A percentile compares a stretch with the other conserved stretches of the same genome.
Conservation (phyloP, 2,113 vertebrate genomes). For the Engystomops pustulosus region DNA sequence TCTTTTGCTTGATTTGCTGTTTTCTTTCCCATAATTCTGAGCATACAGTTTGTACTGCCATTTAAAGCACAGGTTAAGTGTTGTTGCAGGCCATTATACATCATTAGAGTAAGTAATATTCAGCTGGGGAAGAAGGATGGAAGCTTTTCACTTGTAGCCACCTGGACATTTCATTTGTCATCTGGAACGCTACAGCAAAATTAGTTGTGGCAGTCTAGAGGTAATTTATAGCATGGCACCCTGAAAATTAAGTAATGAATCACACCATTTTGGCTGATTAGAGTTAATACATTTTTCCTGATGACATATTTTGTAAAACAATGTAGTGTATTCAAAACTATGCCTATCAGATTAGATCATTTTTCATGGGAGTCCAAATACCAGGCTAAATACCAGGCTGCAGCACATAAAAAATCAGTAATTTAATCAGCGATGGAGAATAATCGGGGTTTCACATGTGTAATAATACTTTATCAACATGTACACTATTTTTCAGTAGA, state of each 20-base stretch:
- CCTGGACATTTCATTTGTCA: slow-evolving; percentile 82
- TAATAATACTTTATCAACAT: slow-evolving; percentile 21
- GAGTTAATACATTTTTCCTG: slow-evolving; percentile 73
- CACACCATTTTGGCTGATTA: slow-evolving; percentile 79
- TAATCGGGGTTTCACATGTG: slow-evolving; percentile 15
- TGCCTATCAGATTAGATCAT: slow-evolving; percentile 67
- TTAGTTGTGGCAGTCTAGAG: slow-evolving; percentile 77
- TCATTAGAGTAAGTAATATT: slow-evolving; percentile 93
- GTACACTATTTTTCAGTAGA: neutral
- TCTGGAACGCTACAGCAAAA: slow-evolving; percentile 72
- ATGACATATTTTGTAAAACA: slow-evolving; percentile 79
- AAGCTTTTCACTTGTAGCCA: slow-evolving; percentile 81
- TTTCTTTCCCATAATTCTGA: slow-evolving; percentile 76
- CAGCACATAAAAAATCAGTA: slow-evolving; percentile 61
- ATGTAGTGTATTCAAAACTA: slow-evolving; percentile 76
- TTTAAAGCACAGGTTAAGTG: slow-evolving; percentile 90
- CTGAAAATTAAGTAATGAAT: slow-evolving; percentile 80
- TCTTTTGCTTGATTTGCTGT: slow-evolving; percentile 75
- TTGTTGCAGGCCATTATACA: slow-evolving; percentile 94
- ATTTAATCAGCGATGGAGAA: slow-evolving; percentile 12
- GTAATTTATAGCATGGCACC: slow-evolving; percentile 76
- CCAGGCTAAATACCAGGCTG: slow-evolving; percentile 44
- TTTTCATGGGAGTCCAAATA: slow-evolving; percentile 64
- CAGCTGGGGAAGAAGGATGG: slow-evolving; percentile 85
- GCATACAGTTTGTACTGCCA: slow-evolving; percentile 77